These are phyloP conservation scores for Pterocles gutturalis DNA, from an alignment of 2,113 vertebrate species.

Conservation along the genomic window DNA sequence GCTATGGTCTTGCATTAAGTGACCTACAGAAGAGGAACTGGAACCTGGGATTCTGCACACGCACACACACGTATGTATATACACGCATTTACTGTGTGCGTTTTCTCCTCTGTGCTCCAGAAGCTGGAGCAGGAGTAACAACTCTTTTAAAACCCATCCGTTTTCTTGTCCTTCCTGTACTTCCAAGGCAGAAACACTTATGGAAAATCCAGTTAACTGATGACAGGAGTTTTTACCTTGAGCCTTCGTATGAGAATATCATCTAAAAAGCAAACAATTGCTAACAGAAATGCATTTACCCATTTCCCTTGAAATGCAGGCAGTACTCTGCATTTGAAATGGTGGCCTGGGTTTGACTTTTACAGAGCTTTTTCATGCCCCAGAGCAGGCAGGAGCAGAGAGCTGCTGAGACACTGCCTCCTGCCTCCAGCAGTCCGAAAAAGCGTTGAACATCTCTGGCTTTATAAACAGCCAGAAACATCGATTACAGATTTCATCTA, in stretches of 20 bases:
- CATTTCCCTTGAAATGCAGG: background rate
- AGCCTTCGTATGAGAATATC: background rate
- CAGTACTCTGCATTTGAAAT: background rate
- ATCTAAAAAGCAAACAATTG: background rate
- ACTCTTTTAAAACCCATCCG: background rate
- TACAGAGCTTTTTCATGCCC: background rate
- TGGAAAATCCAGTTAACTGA: background rate
- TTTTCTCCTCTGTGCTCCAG: background rate
- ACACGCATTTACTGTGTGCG: fast-evolving
- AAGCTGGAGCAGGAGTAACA: background rate
- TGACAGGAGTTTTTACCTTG: background rate
- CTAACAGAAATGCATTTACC: background rate
- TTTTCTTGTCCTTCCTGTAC: background rate
- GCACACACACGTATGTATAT: fast-evolving
- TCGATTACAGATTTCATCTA: background rate
- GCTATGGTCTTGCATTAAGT: background rate
- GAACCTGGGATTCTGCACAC: background rate
- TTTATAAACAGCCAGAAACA: slow-evolving; percentile 5
- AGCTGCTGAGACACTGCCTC: background rate
- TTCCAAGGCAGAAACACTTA: background rate
- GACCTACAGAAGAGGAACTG: background rate
- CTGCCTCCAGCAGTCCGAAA: background rate
- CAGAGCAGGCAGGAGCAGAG: background rate
- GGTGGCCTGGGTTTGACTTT: background rate
- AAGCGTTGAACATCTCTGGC: background rate